Percentiles rank a stretch among this genome's conserved stretches.
Conservation (phyloP, 2,113 vertebrate species). For the Lipophrys pholis region DNA sequence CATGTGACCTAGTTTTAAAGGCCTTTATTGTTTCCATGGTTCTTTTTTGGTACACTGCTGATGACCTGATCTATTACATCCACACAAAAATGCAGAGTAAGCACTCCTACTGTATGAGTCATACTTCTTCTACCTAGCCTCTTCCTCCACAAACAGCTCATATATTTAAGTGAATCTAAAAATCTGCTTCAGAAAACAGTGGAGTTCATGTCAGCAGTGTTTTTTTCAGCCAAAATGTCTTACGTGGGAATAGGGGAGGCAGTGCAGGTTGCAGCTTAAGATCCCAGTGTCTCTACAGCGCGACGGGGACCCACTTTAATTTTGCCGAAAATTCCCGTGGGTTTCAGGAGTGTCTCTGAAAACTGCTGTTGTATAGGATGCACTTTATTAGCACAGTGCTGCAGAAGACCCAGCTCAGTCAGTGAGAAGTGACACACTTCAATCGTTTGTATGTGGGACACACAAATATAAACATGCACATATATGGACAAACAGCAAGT, state of each 20-base stretch:
- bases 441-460: slow-evolving; percentile 46
- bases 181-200: slow-evolving; percentile 24
- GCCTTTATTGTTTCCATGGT: not conserved
- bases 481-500: not conserved
- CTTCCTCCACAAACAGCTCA: slow-evolving; percentile 3
- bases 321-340: slow-evolving; percentile 49
- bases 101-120: slow-evolving; percentile 36
- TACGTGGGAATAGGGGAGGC: slow-evolving; percentile 15
- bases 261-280: slow-evolving; percentile 36
- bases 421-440: slow-evolving; percentile 45
- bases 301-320: slow-evolving; percentile 60
- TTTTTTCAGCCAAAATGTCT: slow-evolving; percentile 19
- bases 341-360: slow-evolving; percentile 58
- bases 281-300: slow-evolving; percentile 36
- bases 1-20: no score
- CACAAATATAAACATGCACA: slow-evolving; percentile 15
- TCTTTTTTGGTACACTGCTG: slow-evolving; percentile 23
- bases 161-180: slow-evolving; percentile 26
- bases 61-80: slow-evolving; percentile 25
- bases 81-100: slow-evolving; percentile 4
- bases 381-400: slow-evolving; percentile 54
- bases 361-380: slow-evolving; percentile 55
- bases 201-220: slow-evolving; percentile 20
- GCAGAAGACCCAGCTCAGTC: slow-evolving; percentile 50
- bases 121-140: slow-evolving; percentile 11